phyloP scores from a whole-genome alignment of 2,113 vertebrate species.

The Suncus etruscus region DNA sequence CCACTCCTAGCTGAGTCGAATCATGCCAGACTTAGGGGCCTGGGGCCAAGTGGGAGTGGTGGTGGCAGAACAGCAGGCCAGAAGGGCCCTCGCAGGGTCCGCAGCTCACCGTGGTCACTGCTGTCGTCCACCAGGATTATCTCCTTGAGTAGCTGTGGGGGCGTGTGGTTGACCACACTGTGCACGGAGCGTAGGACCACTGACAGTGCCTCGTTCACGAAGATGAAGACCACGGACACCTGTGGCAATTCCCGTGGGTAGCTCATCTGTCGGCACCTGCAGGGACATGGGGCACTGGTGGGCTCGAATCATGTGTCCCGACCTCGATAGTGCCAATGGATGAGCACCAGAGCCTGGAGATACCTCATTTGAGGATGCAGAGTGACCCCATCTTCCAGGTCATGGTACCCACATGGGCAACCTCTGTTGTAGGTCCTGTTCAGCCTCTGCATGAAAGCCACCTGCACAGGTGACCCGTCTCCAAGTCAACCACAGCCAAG shows the following conservation, averaged over 20 bases:
- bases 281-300: too few species aligned
- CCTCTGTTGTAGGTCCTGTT: neutral
- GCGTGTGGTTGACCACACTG: constrained; percentile 98
- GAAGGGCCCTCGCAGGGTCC: neutral
- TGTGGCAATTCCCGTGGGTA: constrained; percentile 94
- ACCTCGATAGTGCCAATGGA: too few species aligned
- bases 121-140: constrained; percentile 98
- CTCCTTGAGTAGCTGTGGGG: constrained; percentile 96
- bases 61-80: neutral
- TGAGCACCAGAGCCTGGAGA: too few species aligned
- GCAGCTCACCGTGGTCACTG: constrained; percentile 94
- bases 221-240: constrained; percentile 98
- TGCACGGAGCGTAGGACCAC: constrained; percentile 98
- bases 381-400: neutral
- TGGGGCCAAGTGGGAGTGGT: neutral
- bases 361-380: too few species aligned
- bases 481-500: too few species aligned
- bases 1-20: neutral
- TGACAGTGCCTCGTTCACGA: constrained; percentile 96
- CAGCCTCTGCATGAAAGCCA: neutral
- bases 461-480: neutral
- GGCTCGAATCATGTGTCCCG: neutral
- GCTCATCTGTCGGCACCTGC: constrained; percentile 93
- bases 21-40: neutral
- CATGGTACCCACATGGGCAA: neutral